Evolutionary conservation across 2,113 vertebrate species (phyloP).

Genomic region (Oreochromis tanganicae): DNA sequence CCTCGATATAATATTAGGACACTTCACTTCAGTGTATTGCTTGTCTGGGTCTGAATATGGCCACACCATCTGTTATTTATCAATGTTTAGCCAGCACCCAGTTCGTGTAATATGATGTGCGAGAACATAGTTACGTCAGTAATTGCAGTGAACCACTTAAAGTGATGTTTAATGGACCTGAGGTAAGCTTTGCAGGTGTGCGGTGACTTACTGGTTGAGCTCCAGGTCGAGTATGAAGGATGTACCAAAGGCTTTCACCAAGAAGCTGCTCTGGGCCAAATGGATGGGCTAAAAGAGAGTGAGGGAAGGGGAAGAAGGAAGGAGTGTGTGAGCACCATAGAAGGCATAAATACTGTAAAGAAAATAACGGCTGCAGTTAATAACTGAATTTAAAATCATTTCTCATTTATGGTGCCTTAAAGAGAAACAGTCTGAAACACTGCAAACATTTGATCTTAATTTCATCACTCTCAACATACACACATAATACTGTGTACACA

Average conservation of each 20-base stretch:
- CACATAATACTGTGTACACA: not conserved
- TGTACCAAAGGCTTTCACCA: conserved; percentile 79
- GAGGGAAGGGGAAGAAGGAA: not conserved
- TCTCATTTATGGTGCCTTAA: not conserved
- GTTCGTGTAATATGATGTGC: not conserved
- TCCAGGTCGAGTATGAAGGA: conserved; percentile 87
- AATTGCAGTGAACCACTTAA: not conserved
- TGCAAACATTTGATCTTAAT: not conserved
- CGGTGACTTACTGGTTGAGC: conserved; percentile 86
- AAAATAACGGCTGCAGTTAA: not conserved
- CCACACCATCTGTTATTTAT: not conserved
- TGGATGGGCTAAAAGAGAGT: conserved; percentile 77
- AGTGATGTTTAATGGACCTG: not conserved
- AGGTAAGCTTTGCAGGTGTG: not conserved
- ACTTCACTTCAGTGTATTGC: not conserved
- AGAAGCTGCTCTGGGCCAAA: conserved; percentile 85
- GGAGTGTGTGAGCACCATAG: not conserved
- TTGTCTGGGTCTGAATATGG: not conserved
- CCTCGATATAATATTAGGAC: not conserved
- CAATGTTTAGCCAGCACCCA: not conserved
- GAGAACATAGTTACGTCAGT: not conserved
- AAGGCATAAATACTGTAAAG: not conserved
- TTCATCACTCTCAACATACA: not conserved
- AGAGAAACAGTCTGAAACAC: not conserved
- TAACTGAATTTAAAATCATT: not conserved